Percentiles rank a stretch among this genome's conserved stretches.
phyloP scores from a whole-genome alignment of 2,888 invertebrate genomes.

The Parasteatoda lunata region DNA sequence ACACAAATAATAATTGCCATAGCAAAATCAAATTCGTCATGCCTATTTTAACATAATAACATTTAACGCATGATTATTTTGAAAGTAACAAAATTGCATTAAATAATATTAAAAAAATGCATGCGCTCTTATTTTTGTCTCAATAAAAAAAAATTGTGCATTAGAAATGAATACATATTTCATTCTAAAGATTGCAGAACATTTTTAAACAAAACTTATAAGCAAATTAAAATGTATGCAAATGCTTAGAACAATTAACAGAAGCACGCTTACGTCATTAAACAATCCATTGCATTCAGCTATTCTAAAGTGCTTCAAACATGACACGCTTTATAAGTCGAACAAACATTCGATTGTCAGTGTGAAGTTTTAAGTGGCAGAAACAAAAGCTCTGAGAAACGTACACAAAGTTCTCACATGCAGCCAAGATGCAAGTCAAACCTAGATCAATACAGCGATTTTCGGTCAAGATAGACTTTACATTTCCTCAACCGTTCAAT shows the following conservation, averaged over 20 bases:
- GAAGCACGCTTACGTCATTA: background rate
- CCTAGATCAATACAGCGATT: conserved; percentile 66
- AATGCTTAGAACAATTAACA: background rate
- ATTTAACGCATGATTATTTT: no score
- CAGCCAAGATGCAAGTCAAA: conserved; percentile 23
- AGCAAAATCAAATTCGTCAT: no score
- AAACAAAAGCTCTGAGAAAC: conserved; percentile 28
- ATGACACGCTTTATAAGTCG: background rate
- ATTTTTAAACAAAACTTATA: no score
- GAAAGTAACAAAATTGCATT: no score
- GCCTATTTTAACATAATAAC: no score
- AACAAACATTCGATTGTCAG: conserved; percentile 46
- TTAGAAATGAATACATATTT: no score
- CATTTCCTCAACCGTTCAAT: conserved; percentile 40
- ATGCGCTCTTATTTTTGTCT: no score
- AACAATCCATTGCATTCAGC: background rate
- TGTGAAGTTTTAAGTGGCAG: conserved; percentile 9
- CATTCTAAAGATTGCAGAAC: no score
- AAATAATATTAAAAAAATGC: no score
- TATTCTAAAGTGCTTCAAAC: background rate
- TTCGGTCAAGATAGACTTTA: conserved; percentile 48
- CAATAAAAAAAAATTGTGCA: no score
- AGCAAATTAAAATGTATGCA: background rate
- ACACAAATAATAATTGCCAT: no score
- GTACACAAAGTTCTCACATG: conserved; percentile 23